Evolutionary conservation across 2,797 vertebrate genomes (phyloP), one percentile per base, ranked within the genome.

Genomic region (Coracias cyanogaster): DNA sequence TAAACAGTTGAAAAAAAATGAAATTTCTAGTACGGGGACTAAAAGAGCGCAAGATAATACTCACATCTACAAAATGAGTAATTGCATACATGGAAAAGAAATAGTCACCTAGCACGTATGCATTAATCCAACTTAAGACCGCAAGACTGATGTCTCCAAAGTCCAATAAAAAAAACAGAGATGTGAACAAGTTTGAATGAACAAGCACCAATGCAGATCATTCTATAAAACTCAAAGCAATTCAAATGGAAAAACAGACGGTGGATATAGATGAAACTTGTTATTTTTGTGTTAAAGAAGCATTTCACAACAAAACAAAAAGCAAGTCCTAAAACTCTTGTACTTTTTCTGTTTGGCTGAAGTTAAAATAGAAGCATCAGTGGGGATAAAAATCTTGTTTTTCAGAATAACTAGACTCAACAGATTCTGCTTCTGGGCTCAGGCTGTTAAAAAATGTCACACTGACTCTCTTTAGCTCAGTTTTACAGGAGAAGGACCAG

Each of bases 301-400:
- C 10, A 46, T 97, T 94, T 90, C 73, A 82, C 54, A 96, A 79
- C n/a, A 76, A 83, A 91, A 78, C 31, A 88, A 91, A 87, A 6
- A 9, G 55, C 15, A 86, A 67, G 4, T 12, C 54, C 54, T 35
- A 29, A 60, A 82, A 72, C 8, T 58, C 14, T 69, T 66, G 21
- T 54, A 51, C 12, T 54, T 87, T 69, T 65, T 48, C 65, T 20
- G 12, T 74, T 81, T 83, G 52, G 28, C 6, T 48, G 49, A 72
- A 82, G 39, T 72, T 91, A 85, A 84, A 92, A 86, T n/a, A 90
- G 51, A 83, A 83, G 28, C 6, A 46, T 58, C 10, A 71, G 29
- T 45, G 35, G 49, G 28, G 26, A 1, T 5, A 20, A 48, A 18
- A 37, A 7, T 25, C 6, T 26, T 65, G 19, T 10, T 86, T 95